These are phyloP conservation scores for Drosophila mulleri DNA, from an alignment of 2,888 invertebrate genomes.

Conservation along the genomic window DNA sequence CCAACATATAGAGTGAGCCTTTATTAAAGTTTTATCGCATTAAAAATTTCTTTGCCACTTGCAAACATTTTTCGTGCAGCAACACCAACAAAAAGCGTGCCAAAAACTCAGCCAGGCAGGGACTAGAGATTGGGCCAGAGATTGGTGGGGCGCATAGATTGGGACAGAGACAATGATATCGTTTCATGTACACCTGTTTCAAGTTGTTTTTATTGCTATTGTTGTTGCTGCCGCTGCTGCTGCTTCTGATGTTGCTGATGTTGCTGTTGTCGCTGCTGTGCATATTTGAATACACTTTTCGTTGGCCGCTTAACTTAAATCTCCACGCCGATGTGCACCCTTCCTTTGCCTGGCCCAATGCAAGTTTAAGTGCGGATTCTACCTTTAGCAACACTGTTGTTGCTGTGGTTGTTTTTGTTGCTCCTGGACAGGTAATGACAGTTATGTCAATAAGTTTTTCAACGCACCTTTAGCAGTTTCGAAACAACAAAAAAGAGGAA, in stretches of 20 bases:
- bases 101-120: conserved; percentile 70
- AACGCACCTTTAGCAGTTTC: conserved; percentile 42
- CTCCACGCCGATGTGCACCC: conserved; percentile 38
- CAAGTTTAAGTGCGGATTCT: conserved; percentile 66
- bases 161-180: conserved; percentile 72
- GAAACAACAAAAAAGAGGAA: conserved; percentile 26
- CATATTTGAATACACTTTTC: conserved; percentile 80
- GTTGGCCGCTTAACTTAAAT: conserved; percentile 80
- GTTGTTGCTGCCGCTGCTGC: conserved; percentile 42
- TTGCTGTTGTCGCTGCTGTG: conserved; percentile 58
- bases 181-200: conserved; percentile 79
- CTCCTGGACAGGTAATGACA: conserved; percentile 75
- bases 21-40: conserved; percentile 82
- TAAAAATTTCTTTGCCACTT: conserved; percentile 74
- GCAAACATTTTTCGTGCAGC: conserved; percentile 74
- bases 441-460: conserved; percentile 78
- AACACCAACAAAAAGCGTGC: conserved; percentile 65
- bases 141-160: conserved; percentile 24
- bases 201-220: conserved; percentile 72
- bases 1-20: conserved; percentile 60
- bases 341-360: conserved; percentile 35
- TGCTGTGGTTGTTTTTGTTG: conserved; percentile 9
- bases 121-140: conserved; percentile 49
- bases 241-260: conserved; percentile 24
- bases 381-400: conserved; percentile 57